phyloP scores from a whole-genome alignment of 2,888 invertebrate genomes.

The Ryuthela nishihirai region DNA sequence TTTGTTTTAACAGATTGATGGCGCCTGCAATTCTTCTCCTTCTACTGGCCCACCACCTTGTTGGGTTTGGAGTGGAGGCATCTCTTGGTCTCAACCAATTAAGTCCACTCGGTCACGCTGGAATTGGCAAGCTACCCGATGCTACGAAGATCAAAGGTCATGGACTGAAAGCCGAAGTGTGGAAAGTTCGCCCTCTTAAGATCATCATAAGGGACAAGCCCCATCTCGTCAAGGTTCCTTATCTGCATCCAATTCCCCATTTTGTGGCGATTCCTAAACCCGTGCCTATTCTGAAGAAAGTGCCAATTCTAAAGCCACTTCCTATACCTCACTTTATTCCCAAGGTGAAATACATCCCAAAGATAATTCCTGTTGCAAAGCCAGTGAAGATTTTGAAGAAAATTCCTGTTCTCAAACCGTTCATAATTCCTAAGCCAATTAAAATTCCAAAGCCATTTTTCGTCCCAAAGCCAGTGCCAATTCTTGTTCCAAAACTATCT shows the following conservation, averaged over 20 bases:
- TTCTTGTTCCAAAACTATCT: constrained; percentile 29
- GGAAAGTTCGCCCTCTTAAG: constrained; percentile 31
- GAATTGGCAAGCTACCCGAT: too few relatives aligned
- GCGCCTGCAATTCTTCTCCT: too few relatives aligned
- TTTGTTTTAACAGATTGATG: too few relatives aligned
- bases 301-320: constrained; percentile 25
- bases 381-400: constrained; percentile 18
- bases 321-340: constrained; percentile 25
- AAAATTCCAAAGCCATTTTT: constrained; percentile 18
- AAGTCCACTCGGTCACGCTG: too few relatives aligned
- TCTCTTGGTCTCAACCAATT: too few relatives aligned
- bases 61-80: too few relatives aligned
- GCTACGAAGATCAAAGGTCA: too few relatives aligned
- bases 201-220: constrained; percentile 28
- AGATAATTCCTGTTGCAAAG: constrained; percentile 19
- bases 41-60: too few relatives aligned
- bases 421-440: constrained; percentile 15
- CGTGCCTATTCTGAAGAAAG: constrained; percentile 21
- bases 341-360: constrained; percentile 13
- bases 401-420: constrained; percentile 30
- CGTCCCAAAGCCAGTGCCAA: constrained; percentile 23
- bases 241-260: constrained; percentile 21
- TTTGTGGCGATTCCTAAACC: constrained; percentile 18
- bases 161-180: too few relatives aligned
- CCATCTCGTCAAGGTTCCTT: constrained; percentile 15